Evolutionary conservation across 2,113 vertebrate genomes (phyloP).

Genomic region (Eulemur rufifrons): DNA sequence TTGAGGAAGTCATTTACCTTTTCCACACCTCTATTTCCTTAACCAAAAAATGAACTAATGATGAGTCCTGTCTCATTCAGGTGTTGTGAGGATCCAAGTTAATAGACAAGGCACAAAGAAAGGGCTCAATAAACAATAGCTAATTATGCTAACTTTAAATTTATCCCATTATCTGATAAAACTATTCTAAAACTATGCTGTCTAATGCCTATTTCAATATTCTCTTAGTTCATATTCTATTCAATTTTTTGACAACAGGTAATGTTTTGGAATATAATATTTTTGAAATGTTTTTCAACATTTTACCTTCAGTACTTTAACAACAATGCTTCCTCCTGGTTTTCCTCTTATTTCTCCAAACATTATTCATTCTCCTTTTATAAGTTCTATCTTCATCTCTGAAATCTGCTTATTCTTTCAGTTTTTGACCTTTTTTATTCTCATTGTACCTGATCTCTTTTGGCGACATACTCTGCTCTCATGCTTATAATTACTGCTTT

Average conservation of each 20-base stretch:
- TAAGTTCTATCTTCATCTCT: background rate
- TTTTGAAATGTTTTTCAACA: slow-evolving; percentile 23
- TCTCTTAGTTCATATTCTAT: background rate
- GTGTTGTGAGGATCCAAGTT: background rate
- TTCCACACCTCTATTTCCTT: background rate
- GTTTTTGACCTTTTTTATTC: background rate
- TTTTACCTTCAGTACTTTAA: background rate
- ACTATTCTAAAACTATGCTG: background rate
- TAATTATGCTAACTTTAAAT: background rate
- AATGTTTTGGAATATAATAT: background rate
- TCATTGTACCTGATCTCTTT: background rate
- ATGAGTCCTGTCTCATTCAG: background rate
- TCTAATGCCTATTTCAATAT: background rate
- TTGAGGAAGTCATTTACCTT: background rate
- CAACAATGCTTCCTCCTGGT: background rate
- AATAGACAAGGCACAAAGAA: background rate
- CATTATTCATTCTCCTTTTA: background rate
- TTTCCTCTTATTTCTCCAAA: background rate
- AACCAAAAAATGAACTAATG: background rate
- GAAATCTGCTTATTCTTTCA: background rate
- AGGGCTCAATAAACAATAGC: background rate
- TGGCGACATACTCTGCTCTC: background rate
- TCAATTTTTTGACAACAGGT: slow-evolving; percentile 17
- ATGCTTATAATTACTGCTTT: background rate
- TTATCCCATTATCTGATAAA: background rate